Evolutionary conservation across 2,888 invertebrate species (phyloP).

Genomic region (Archips xylosteana): DNA sequence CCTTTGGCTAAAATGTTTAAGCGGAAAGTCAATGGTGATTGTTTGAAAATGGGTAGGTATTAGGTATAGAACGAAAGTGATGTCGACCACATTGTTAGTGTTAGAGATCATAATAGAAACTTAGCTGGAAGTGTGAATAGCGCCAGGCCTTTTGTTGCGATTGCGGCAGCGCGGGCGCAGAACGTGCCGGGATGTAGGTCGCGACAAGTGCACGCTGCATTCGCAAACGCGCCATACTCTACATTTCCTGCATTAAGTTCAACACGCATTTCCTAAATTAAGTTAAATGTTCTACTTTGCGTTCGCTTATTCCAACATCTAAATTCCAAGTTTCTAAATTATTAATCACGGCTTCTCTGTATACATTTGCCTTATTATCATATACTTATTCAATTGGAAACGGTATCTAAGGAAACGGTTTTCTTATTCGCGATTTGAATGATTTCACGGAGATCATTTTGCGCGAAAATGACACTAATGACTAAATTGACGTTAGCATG

Average conservation of each 20-base stretch:
- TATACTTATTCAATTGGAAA: conserved; percentile 22
- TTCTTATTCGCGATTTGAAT: background rate
- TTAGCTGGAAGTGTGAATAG: conserved; percentile 65
- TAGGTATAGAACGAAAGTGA: conserved; percentile 78
- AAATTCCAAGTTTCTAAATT: conserved; percentile 16
- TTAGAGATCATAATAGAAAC: conserved; percentile 78
- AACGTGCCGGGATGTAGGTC: conserved; percentile 79
- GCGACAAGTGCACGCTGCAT: conserved; percentile 73
- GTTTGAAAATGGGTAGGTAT: conserved; percentile 59
- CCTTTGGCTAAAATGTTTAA: conserved; percentile 44
- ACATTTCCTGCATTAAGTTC: conserved; percentile 19
- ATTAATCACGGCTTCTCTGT: conserved; percentile 1
- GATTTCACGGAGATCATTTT: conserved; percentile 22
- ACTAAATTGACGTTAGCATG: conserved; percentile 2
- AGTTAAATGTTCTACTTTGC: conserved; percentile 20
- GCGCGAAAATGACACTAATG: conserved; percentile 20
- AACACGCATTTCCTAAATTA: conserved; percentile 32
- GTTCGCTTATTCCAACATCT: background rate
- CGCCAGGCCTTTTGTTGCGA: conserved; percentile 42
- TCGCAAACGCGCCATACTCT: conserved; percentile 40
- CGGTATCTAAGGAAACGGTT: conserved; percentile 12
- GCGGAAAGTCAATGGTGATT: conserved; percentile 55
- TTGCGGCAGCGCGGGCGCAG: conserved; percentile 60
- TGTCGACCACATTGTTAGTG: conserved; percentile 75
- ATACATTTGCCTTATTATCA: conserved; percentile 25